A percentile compares a stretch with the other conserved stretches of the same genome.
These are phyloP conservation scores for Archocentrus centrarchus DNA, from an alignment of 2,113 vertebrate species.

Conservation along the genomic window DNA sequence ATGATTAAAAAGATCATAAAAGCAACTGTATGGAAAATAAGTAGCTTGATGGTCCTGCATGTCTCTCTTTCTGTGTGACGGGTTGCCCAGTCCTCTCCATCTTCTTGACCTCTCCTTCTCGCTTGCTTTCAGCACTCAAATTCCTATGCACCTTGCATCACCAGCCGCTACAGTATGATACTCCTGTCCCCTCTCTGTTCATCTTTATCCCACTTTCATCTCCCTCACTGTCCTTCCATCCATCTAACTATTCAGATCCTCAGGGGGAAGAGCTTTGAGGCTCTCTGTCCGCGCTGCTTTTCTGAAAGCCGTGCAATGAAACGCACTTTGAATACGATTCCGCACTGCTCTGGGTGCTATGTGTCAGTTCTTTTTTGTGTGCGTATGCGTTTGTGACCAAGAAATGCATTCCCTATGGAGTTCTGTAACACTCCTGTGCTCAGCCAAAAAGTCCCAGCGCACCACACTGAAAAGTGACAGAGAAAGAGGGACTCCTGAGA, in stretches of 20 bases:
- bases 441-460: constrained; percentile 14
- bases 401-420: constrained; percentile 36
- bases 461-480: constrained; percentile 1
- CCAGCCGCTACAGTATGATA: constrained; percentile 42
- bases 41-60: background rate
- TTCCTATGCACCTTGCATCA: constrained; percentile 50
- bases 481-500: constrained; percentile 39
- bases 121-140: constrained; percentile 15
- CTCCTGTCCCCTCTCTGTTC: constrained; percentile 47
- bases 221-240: constrained; percentile 43
- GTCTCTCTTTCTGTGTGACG: background rate
- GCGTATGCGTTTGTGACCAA: constrained; percentile 4
- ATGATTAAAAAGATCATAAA: background rate
- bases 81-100: background rate
- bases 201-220: constrained; percentile 62
- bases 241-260: constrained; percentile 43
- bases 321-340: constrained; percentile 57
- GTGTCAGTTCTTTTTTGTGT: constrained; percentile 34
- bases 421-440: constrained; percentile 35
- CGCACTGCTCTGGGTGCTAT: constrained; percentile 29
- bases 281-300: constrained; percentile 16
- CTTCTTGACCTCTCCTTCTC: constrained; percentile 27
- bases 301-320: constrained; percentile 27
- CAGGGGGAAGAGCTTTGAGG: constrained; percentile 44
- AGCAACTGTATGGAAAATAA: background rate